Evolutionary conservation across 2,888 invertebrate species (phyloP).

Genomic region (Mallateleia sp.): DNA sequence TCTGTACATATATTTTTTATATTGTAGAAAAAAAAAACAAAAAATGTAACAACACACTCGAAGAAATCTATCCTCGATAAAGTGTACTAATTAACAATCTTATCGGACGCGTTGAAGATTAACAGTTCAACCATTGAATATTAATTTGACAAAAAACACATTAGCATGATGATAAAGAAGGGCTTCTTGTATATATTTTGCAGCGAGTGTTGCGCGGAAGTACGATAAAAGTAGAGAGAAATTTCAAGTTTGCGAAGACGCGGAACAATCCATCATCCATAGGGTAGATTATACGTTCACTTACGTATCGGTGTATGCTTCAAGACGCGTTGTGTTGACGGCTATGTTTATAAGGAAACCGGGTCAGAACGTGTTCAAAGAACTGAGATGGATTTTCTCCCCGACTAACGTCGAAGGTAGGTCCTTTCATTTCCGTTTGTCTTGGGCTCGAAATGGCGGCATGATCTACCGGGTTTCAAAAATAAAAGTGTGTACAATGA

Average conservation of each 20-base stretch:
- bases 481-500: conserved; percentile 33
- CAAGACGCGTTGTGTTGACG: conserved; percentile 38
- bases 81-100: conserved; percentile 37
- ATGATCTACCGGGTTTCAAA: conserved; percentile 53
- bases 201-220: conserved; percentile 6
- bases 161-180: conserved; percentile 15
- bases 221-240: conserved; percentile 43
- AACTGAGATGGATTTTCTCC: conserved; percentile 66
- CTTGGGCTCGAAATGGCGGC: conserved; percentile 41
- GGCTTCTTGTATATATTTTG: conserved; percentile 13
- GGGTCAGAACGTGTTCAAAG: conserved; percentile 66
- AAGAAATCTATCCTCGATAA: too few relatives aligned
- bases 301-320: conserved; percentile 33
- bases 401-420: conserved; percentile 54
- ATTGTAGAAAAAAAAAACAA: too few relatives aligned
- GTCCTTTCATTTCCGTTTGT: conserved; percentile 74
- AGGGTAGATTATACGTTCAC: conserved; percentile 44
- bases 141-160: conserved; percentile 24
- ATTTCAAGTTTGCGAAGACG: conserved; percentile 33
- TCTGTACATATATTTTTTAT: too few relatives aligned
- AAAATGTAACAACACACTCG: too few relatives aligned
- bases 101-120: conserved; percentile 27
- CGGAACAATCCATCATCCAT: conserved; percentile 58
- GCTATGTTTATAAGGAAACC: conserved; percentile 61
- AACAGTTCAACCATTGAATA: conserved; percentile 19